Percentiles rank a stretch among this genome's conserved stretches.
phyloP scores from a whole-genome alignment of 1,140 invertebrate species.

The Brachionus sp. region DNA sequence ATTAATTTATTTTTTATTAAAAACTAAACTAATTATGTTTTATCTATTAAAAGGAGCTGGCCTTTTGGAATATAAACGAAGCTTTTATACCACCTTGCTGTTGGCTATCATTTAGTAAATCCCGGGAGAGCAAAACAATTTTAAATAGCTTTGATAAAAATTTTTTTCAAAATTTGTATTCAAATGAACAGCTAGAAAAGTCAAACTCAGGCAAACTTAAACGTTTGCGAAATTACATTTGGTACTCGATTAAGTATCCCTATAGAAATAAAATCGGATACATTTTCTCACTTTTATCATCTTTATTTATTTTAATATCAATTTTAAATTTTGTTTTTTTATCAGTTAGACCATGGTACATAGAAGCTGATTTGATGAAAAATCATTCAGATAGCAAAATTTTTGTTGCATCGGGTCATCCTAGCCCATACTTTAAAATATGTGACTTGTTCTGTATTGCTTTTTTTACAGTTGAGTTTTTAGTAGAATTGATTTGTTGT shows the following conservation, averaged over 20 bases:
- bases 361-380: not conserved
- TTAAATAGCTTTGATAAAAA: slow-evolving; percentile 52
- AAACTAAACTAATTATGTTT: not conserved
- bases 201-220: not conserved
- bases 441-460: slow-evolving; percentile 59
- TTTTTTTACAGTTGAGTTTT: slow-evolving; percentile 96
- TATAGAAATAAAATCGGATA: not conserved
- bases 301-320: slow-evolving; percentile 7
- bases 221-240: not conserved
- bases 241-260: not conserved
- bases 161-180: slow-evolving; percentile 29
- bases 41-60: slow-evolving; percentile 50
- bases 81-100: slow-evolving; percentile 55
- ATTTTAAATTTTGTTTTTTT: not conserved
- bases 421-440: not conserved
- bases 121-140: slow-evolving; percentile 54
- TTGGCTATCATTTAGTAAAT: slow-evolving; percentile 55
- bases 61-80: slow-evolving; percentile 56
- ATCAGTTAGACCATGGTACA: not conserved
- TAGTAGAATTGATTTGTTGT: slow-evolving; percentile 86
- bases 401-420: not conserved
- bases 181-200: not conserved
- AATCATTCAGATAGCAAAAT: not conserved
- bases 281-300: not conserved
- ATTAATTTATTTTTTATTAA: not conserved